Percentiles rank a stretch among this genome's conserved stretches.
phyloP scores from a whole-genome alignment of 2,888 invertebrate species.

The Chaetoderma sp. region DNA sequence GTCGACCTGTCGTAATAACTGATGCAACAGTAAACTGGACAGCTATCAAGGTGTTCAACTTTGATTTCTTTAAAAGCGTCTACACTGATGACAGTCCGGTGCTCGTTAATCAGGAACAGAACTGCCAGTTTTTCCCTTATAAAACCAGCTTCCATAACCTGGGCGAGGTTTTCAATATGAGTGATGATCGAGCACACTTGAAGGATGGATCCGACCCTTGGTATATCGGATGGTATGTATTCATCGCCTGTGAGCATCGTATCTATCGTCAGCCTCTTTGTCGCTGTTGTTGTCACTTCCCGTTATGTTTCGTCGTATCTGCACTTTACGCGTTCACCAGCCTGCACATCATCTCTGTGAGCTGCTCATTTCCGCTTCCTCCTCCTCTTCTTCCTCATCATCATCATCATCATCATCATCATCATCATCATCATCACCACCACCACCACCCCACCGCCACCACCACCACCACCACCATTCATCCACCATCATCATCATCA shows the following conservation, averaged over 20 bases:
- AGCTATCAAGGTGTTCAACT: conserved; percentile 82
- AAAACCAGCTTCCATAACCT: conserved; percentile 84
- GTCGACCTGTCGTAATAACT: conserved; percentile 84
- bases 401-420: no score
- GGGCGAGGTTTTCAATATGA: conserved; percentile 86
- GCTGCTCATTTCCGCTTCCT: no score
- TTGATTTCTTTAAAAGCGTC: conserved; percentile 81
- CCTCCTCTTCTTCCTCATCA: no score
- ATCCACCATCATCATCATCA: no score
- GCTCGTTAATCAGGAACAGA: conserved; percentile 63
- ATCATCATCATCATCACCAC: no score
- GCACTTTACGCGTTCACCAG: neutral
- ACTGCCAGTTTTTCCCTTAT: conserved; percentile 95
- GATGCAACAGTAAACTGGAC: conserved; percentile 88
- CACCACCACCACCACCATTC: no score
- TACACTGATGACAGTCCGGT: conserved; percentile 74
- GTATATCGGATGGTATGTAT: conserved; percentile 79
- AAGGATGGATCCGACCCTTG: conserved; percentile 76
- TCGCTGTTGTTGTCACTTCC: neutral
- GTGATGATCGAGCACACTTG: conserved; percentile 77
- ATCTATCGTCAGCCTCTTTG: neutral
- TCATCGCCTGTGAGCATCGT: neutral
- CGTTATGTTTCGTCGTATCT: no score
- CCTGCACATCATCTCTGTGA: no score
- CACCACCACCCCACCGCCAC: no score